Evolutionary conservation across 2,888 invertebrate species (phyloP).

Genomic region (Catocala fraxini): DNA sequence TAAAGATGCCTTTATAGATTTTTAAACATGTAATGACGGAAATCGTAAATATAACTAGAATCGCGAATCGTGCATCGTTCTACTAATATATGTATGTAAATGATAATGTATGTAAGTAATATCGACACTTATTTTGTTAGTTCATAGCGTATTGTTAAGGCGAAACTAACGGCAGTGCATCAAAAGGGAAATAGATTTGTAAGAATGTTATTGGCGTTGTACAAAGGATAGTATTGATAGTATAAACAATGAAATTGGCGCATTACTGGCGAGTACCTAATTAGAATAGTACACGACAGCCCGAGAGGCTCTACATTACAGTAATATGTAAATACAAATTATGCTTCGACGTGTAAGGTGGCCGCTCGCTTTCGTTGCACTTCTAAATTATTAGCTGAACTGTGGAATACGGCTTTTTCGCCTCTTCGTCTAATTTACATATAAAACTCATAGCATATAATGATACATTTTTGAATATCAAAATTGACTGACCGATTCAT

Average conservation of each 20-base stretch:
- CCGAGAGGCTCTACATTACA: constrained; percentile 80
- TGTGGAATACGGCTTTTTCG: constrained; percentile 58
- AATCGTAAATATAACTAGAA: constrained; percentile 76
- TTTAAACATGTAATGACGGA: constrained; percentile 81
- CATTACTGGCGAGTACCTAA: constrained; percentile 88
- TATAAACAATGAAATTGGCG: constrained; percentile 85
- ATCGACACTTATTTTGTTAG: constrained; percentile 86
- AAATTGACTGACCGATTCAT: constrained; percentile 67
- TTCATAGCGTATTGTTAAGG: constrained; percentile 78
- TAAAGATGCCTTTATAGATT: constrained; percentile 88
- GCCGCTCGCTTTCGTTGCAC: constrained; percentile 79
- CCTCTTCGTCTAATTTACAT: constrained; percentile 50
- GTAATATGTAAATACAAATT: constrained; percentile 76
- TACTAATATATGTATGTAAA: constrained; percentile 75
- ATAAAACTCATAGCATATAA: constrained; percentile 41
- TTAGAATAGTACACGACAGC: constrained; percentile 84
- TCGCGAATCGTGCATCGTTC: constrained; percentile 82
- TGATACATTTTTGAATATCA: constrained; percentile 47
- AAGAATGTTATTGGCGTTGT: constrained; percentile 86
- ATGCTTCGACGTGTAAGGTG: constrained; percentile 70
- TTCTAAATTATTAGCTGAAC: constrained; percentile 69
- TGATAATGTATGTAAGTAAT: constrained; percentile 80
- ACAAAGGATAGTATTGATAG: constrained; percentile 86
- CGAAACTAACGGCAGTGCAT: constrained; percentile 81
- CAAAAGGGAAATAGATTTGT: constrained; percentile 78